Conservation (phyloP, 2,797 vertebrate genomes). For the Glyptemys insculpta region DNA sequence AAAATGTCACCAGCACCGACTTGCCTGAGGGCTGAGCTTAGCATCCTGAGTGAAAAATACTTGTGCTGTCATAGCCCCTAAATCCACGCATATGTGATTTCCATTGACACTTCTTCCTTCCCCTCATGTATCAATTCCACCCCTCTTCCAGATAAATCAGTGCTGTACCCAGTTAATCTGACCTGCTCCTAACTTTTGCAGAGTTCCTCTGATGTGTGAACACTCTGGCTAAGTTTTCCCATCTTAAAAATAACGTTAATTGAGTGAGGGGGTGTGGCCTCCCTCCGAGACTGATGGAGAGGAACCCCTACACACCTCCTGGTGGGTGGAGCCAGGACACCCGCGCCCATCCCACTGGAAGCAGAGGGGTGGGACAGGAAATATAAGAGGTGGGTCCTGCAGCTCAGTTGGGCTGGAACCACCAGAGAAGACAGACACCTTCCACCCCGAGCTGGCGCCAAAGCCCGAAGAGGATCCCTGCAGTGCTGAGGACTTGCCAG, state of each 20-base stretch:
- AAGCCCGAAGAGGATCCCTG: too few species aligned
- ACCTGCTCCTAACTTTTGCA: not conserved
- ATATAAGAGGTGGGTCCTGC: too few species aligned
- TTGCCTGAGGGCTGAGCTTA: not conserved
- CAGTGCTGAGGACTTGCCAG: too few species aligned
- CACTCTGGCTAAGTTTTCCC: not conserved
- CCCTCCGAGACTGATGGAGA: too few species aligned
- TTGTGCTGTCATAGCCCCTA: not conserved
- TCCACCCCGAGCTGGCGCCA: too few species aligned
- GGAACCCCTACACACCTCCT: too few species aligned
- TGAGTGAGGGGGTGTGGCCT: too few species aligned
- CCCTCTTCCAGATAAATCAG: not conserved
- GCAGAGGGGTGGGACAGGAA: too few species aligned
- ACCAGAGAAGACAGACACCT: too few species aligned
- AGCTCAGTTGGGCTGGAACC: too few species aligned
- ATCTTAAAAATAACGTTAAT: not conserved
- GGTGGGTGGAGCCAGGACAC: too few species aligned
- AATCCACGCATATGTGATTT: not conserved
- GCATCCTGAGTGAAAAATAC: not conserved
- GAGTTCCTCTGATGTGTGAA: not conserved
- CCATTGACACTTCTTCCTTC: not conserved
- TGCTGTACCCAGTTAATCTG: not conserved
- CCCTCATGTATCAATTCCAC: not conserved
- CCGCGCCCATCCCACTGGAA: too few species aligned
- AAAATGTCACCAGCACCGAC: not conserved